Base-by-base conservation (phyloP, 2,888 invertebrate genomes). In the Cephus runcator region DNA sequence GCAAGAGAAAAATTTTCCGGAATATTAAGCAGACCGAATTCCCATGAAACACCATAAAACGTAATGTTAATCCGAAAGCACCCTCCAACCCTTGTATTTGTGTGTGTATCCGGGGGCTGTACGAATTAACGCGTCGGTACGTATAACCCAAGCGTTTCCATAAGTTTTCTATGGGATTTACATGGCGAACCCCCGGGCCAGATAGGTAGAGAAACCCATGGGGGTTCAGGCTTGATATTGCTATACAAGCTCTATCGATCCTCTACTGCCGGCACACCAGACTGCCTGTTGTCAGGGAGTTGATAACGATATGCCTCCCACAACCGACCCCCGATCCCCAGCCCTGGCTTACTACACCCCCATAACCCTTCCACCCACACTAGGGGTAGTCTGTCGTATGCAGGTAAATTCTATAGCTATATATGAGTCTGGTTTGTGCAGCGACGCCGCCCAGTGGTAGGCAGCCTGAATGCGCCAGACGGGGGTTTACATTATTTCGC, bases 221-320 rank as follows among this genome's bases (percentile, higher is more conserved):
- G 88, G 77, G 87, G 87, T 87, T 84, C 84, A 83, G 85, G 87
- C 87, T 85, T 83, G 87, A 88, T 87, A 88, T 87, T 84, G 87
- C 85, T 85, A 88, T 88, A 88, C 87, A 87, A 86, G 87, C 88
- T 87, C 84, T 88, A 89, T 88, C 88, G 89, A 89, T 88, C 88
- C 83, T 78, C 81, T 81, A 71, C 81, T 78, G 56, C 83, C 82
- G 81, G 82, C 86, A 84, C 83, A 77, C 78, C 84, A 83, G 86
- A 85, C 86, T 85, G 87, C 86, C 88, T 87, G 88, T 89, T 88
- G 89, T 89, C 87, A 86, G 86, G 88, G 88, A 85, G 85, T 85
- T 87, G 86, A 87, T 87, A 87, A 86, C 87, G 87, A 86, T 87
- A 86, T 85, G 84, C 86, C 86, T 84, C 84, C 83, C 76, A 33